phyloP scores from a whole-genome alignment of 1,140 invertebrate species.

The Apocrypta bakeri region DNA sequence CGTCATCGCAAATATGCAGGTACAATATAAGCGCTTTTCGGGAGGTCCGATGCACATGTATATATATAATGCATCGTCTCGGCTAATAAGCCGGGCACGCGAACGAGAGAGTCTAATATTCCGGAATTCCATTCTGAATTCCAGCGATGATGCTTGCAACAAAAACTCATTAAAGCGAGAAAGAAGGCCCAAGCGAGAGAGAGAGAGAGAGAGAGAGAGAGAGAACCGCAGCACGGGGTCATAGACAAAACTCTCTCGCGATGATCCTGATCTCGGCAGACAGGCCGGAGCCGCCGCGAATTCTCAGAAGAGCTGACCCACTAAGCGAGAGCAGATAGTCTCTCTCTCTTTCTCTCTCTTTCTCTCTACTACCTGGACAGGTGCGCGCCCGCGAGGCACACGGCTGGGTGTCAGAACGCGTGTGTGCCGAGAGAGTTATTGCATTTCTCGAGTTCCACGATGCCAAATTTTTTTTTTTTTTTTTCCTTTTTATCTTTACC shows the following conservation, averaged over 20 bases:
- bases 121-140: conserved; percentile 8
- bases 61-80: neutral
- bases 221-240: conserved; percentile 14
- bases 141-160: conserved; percentile 29
- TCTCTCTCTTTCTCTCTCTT: conserved; percentile 27
- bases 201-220: too few relatives aligned
- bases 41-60: neutral
- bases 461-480: conserved; percentile 65
- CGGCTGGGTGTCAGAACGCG: conserved; percentile 64
- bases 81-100: conserved; percentile 18
- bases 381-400: conserved; percentile 64
- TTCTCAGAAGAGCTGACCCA: conserved; percentile 65
- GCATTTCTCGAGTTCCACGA: conserved; percentile 67
- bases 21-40: neutral
- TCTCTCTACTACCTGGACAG: conserved; percentile 67
- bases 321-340: conserved; percentile 21
- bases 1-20: neutral
- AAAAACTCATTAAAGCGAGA: conserved; percentile 67
- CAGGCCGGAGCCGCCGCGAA: conserved; percentile 68
- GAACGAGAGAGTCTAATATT: conserved; percentile 12
- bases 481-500: neutral
- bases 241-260: conserved; percentile 66
- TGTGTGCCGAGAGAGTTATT: conserved; percentile 70
- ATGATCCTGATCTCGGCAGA: conserved; percentile 71
- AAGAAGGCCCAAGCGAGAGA: neutral